Evolutionary conservation across 2,888 invertebrate genomes (phyloP), one percentile per base, ranked within the genome.

Genomic region (Agrochola circellaris): DNA sequence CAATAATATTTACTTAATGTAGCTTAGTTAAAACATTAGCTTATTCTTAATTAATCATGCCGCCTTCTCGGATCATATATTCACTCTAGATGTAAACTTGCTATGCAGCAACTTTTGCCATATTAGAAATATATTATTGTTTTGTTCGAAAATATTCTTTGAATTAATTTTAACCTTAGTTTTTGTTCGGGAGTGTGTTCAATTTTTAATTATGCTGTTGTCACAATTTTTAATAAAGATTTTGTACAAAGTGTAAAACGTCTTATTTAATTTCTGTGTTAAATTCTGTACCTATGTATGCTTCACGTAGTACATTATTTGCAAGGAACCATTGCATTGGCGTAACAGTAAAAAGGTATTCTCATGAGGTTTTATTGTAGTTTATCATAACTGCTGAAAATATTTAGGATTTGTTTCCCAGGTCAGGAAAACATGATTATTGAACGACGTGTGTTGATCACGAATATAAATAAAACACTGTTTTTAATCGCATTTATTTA

Each of bases 401-500:
- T 48, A 23, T 58, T 26, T 1, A 23, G 2, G 26, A 23, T 48
- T 65, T 1, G 34, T 5, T 54, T 45, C 34, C 26, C 45, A 51
- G n/a, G 13, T 77, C 30, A 61, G 20, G 20, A 45, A 48, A 34
- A 65, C 3, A 17, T 38, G 15, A n/a, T 56, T 7, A 45, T 48
- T 45, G 0, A 38, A 34, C 13, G 1, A 61, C 30, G 51, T 42
- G 13, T 23, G 23, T 64, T 15, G 20, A n/a, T 67, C 38, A 66
- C 13, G 17, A 42, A 72, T 15, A 73, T 56, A 5, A 83, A 66
- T 72, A 45, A 83, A 78, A 84, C 66, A 45, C n/a, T 7, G 9
- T 70, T 20, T 42, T 79, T 90, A 88, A 90, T 91, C 90, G 83
- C 83, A 91, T 94, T 93, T 93, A 92, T 95, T 95, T 95, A 95